Percentiles rank a stretch among this genome's conserved stretches.
Evolutionary conservation across 2,797 vertebrate genomes (phyloP).

Genomic region (Phataginus tricuspis): DNA sequence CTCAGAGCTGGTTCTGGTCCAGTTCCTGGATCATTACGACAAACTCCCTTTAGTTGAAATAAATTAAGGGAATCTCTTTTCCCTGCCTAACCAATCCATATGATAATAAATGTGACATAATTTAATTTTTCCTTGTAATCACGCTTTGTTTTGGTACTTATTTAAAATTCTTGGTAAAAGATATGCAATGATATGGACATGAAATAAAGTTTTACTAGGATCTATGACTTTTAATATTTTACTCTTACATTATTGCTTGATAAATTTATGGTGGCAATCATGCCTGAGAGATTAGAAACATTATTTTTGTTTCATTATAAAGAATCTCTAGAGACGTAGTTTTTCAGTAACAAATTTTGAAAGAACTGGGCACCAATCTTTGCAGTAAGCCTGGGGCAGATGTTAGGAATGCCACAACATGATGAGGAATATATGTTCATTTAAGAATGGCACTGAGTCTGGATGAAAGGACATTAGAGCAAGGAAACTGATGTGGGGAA

Average conservation of each 20-base stretch:
- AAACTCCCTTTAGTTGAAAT: background rate
- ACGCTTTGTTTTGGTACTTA: background rate
- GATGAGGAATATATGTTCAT: background rate
- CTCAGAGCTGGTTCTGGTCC: background rate
- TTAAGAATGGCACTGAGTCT: background rate
- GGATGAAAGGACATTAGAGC: slow-evolving; percentile 26
- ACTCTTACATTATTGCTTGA: background rate
- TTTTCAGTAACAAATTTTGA: background rate
- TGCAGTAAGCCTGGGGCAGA: background rate
- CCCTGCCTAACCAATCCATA: background rate
- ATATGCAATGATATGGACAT: background rate
- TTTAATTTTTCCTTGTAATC: background rate
- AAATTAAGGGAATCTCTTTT: background rate
- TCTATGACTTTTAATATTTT: background rate
- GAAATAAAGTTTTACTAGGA: background rate
- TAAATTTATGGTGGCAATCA: slow-evolving; percentile 1
- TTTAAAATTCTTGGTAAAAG: slow-evolving; percentile 38
- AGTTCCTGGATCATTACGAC: background rate
- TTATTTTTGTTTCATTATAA: slow-evolving; percentile 27
- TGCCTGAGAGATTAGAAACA: background rate
- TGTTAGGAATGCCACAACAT: background rate
- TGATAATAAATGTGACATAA: background rate
- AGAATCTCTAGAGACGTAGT: background rate
- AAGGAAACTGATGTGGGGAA: slow-evolving; percentile 35
- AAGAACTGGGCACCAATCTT: background rate